Evolutionary conservation across 2,113 vertebrate genomes (phyloP).

Genomic region (Taurulus bubalis): DNA sequence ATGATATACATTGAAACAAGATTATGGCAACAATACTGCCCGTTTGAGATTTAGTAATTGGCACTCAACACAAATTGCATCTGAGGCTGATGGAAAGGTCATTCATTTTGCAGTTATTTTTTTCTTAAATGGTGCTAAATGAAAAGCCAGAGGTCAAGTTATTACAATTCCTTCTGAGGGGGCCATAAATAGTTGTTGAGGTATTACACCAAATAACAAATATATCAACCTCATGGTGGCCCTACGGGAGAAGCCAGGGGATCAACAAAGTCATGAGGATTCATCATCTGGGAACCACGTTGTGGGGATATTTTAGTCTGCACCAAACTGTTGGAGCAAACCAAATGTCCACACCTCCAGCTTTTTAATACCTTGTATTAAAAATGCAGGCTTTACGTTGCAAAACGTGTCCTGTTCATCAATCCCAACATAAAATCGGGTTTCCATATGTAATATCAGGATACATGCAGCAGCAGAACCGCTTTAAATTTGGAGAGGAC

Average conservation of each 20-base stretch:
- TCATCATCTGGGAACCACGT: conserved; percentile 1
- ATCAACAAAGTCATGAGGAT: background rate
- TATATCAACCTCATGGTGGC: background rate
- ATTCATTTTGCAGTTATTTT: background rate
- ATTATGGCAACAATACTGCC: background rate
- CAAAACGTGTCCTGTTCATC: background rate
- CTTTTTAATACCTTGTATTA: background rate
- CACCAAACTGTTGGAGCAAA: background rate
- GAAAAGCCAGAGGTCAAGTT: background rate
- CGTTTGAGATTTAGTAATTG: background rate
- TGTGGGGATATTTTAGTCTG: background rate
- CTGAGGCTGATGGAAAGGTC: background rate
- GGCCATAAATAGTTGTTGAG: background rate
- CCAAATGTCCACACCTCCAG: background rate
- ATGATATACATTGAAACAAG: background rate
- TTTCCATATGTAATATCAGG: background rate
- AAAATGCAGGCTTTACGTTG: background rate
- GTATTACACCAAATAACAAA: background rate
- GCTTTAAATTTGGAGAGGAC: background rate
- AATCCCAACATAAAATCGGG: too few relatives aligned
- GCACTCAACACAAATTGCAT: background rate
- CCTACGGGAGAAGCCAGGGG: background rate
- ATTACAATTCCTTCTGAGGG: background rate
- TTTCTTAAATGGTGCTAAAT: background rate
- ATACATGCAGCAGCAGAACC: background rate